Evolutionary conservation across 2,797 vertebrate species (phyloP).

Genomic region (Malacoraja senta): DNA sequence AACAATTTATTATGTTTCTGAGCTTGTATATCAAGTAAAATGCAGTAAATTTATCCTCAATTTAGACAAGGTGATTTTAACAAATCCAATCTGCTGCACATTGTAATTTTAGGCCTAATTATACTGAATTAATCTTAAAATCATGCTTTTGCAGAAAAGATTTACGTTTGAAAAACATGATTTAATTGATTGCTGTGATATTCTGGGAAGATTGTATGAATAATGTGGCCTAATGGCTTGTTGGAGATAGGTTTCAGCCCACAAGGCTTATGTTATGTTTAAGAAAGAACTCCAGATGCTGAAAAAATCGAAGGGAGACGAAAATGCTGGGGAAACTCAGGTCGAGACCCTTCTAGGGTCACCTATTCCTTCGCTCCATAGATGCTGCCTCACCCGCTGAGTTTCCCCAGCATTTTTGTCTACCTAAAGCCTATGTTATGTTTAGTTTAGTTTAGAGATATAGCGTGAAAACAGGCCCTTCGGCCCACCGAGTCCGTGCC

Average conservation of each 20-base stretch:
- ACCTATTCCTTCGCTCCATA: no score
- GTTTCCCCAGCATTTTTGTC: no score
- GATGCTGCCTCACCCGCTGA: no score
- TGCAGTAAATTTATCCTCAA: not conserved
- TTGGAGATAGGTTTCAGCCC: not conserved
- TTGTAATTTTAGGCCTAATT: not conserved
- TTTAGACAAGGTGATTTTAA: not conserved
- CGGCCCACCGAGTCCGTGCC: no score
- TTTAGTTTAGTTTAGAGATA: no score
- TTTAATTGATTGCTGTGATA: not conserved
- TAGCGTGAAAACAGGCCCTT: no score
- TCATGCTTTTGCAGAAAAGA: not conserved
- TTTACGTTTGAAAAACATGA: not conserved
- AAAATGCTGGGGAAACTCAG: no score
- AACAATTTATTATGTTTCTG: not conserved
- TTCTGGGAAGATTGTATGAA: not conserved
- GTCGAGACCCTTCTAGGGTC: no score
- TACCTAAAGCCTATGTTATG: no score
- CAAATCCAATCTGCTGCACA: not conserved
- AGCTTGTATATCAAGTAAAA: not conserved
- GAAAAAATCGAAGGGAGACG: no score
- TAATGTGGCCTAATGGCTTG: not conserved
- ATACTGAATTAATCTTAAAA: not conserved
- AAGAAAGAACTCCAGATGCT: no score
- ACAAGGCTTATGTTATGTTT: no score